Conservation (phyloP, 1,140 invertebrate species). For the Ceratitis capitata region DNA sequence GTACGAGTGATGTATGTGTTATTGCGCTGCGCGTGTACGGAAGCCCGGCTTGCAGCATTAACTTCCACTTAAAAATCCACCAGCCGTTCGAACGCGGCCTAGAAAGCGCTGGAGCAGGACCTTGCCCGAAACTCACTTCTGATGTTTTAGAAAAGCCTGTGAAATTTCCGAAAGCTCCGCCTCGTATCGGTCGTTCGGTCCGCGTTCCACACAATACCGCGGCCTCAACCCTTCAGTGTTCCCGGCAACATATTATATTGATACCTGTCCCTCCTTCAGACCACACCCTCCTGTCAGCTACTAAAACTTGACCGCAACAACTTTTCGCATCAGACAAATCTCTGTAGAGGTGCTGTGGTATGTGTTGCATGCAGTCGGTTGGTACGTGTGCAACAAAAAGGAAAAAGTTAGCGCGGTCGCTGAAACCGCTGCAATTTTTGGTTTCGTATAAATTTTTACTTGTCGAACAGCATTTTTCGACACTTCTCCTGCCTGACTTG, state of each 20-base stretch:
- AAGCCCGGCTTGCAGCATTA: too few species aligned
- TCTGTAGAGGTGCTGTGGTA: neutral
- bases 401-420: neutral
- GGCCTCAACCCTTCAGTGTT: neutral
- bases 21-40: too few species aligned
- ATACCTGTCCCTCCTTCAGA: neutral
- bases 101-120: neutral
- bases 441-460: neutral
- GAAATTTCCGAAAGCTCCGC: neutral
- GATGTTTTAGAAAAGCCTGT: neutral
- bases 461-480: neutral
- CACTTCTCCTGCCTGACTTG: neutral
- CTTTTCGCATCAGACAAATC: neutral
- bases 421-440: neutral
- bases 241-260: neutral
- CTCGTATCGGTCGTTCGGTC: neutral
- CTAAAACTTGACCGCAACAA: neutral
- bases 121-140: too few species aligned
- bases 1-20: neutral
- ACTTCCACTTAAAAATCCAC: neutral
- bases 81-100: neutral
- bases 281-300: neutral
- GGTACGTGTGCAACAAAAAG: too few species aligned
- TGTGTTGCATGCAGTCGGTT: neutral
- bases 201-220: neutral